Evolutionary conservation across 2,113 vertebrate species (phyloP).

Genomic region (Propithecus coquereli): DNA sequence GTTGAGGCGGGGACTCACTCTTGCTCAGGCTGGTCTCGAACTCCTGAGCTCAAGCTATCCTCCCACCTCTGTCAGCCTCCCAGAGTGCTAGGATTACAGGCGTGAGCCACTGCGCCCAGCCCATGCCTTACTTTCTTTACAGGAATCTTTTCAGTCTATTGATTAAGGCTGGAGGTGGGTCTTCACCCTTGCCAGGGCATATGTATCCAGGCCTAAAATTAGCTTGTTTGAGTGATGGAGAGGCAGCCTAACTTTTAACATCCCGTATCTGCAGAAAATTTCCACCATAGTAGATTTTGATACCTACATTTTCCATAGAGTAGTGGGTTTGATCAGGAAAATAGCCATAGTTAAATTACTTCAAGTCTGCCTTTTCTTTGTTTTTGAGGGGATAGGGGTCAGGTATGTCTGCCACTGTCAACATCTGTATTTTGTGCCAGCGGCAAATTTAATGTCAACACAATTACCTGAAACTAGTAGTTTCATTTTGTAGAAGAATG

Average conservation of each 20-base stretch:
- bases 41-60: too few relatives aligned
- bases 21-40: too few relatives aligned
- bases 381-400: background rate
- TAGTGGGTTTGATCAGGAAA: background rate
- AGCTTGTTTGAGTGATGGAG: background rate
- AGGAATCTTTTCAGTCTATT: background rate
- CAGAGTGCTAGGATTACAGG: too few relatives aligned
- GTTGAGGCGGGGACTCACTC: too few relatives aligned
- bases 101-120: too few relatives aligned
- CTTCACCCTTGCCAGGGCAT: background rate
- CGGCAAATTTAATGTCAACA: background rate
- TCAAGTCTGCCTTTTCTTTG: background rate
- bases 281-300: background rate
- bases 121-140: background rate
- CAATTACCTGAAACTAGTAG: background rate
- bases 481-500: background rate
- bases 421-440: background rate
- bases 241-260: slow-evolving; percentile 4
- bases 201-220: background rate
- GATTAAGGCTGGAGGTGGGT: background rate
- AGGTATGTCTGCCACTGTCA: background rate
- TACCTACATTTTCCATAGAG: background rate
- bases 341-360: background rate
- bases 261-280: background rate
- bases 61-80: too few relatives aligned